Conservation (phyloP, 37 sponge, comb jelly and placozoan genomes). For the Crambe crambe region DNA sequence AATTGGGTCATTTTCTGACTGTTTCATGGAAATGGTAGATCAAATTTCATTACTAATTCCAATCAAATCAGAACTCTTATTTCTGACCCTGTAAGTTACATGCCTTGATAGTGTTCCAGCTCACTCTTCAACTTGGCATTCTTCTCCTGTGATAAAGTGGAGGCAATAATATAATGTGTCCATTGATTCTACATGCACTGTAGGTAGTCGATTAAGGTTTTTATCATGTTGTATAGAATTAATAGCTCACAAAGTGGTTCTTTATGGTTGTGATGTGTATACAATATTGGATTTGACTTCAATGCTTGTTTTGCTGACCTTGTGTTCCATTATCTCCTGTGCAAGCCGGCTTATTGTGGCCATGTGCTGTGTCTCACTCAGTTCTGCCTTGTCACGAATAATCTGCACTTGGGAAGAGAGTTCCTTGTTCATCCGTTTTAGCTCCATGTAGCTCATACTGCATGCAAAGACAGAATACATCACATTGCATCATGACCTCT, state of each 20-base stretch:
- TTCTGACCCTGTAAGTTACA: too few relatives aligned
- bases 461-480: too few relatives aligned
- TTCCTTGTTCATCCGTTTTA: constrained; percentile 35
- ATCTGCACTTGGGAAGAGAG: constrained; percentile 7
- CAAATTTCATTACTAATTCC: too few relatives aligned
- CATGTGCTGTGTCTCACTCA: constrained; percentile 1
- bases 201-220: too few relatives aligned
- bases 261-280: too few relatives aligned
- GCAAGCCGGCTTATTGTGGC: background rate
- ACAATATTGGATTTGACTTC: too few relatives aligned
- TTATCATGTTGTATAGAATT: too few relatives aligned
- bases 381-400: background rate
- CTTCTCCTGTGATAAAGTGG: background rate
- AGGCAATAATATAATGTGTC: background rate
- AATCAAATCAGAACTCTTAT: too few relatives aligned
- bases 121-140: background rate
- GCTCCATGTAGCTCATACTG: constrained; percentile 55
- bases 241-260: too few relatives aligned
- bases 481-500: too few relatives aligned
- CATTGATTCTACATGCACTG: background rate
- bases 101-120: constrained; percentile 9
- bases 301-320: constrained; percentile 3
- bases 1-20: too few relatives aligned
- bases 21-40: too few relatives aligned
- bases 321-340: constrained; percentile 21